Conservation (phyloP, 92 coral and sea anemone genomes). For the Virgularia gustaviana region DNA sequence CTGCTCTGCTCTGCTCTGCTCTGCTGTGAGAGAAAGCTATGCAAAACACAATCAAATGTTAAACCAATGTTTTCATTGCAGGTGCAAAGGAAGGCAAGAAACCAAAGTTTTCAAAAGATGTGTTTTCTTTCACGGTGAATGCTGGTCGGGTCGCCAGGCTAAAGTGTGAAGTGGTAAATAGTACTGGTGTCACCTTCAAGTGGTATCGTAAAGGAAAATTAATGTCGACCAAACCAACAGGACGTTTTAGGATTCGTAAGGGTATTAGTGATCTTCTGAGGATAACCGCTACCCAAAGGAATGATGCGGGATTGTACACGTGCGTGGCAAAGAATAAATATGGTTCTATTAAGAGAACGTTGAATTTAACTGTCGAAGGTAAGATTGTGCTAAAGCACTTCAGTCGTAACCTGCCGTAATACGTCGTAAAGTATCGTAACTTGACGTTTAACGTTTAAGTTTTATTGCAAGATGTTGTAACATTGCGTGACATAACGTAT, state of each 20-base stretch:
- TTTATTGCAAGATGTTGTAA: too few relatives aligned
- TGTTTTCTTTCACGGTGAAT: background rate
- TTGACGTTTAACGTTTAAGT: too few relatives aligned
- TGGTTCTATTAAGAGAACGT: constrained; percentile 27
- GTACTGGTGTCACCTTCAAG: background rate
- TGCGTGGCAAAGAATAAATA: constrained; percentile 62
- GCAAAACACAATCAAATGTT: background rate
- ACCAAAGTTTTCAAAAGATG: background rate
- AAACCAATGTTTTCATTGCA: background rate
- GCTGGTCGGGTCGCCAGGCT: constrained; percentile 6
- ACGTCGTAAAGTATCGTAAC: too few relatives aligned
- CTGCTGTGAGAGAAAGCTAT: too few relatives aligned
- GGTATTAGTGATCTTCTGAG: constrained; percentile 26
- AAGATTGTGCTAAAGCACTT: too few relatives aligned
- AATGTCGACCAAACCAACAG: background rate
- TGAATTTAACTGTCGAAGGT: constrained; percentile 27
- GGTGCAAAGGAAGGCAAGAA: too few relatives aligned
- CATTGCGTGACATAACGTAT: too few relatives aligned
- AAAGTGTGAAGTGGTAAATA: constrained; percentile 1
- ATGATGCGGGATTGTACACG: constrained; percentile 65
- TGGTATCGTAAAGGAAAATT: background rate
- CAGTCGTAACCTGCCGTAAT: too few relatives aligned
- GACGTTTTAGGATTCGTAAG: background rate
- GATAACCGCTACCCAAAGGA: constrained; percentile 45
- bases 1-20: too few relatives aligned